These are phyloP conservation scores for Chrysomela aeneicollis DNA, from an alignment of 2,888 invertebrate species.

Conservation along the genomic window DNA sequence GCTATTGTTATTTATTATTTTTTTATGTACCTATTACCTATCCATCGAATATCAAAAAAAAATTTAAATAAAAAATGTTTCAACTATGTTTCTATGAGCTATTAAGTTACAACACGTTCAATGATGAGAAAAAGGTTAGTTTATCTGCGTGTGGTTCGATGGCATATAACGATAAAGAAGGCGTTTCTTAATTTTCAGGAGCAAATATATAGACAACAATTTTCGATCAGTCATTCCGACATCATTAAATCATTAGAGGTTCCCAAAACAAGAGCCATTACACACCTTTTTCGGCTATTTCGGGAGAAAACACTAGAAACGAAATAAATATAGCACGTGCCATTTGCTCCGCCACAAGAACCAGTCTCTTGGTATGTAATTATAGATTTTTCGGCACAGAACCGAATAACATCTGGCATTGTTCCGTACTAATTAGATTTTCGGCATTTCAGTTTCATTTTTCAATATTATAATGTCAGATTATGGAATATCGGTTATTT, in stretches of 20 bases:
- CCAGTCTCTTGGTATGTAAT: slow-evolving; percentile 43
- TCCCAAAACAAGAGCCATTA: slow-evolving; percentile 35
- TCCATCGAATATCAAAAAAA: no score
- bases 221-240: slow-evolving; percentile 31
- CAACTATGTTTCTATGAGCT: no score
- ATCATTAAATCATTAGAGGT: slow-evolving; percentile 34
- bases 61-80: no score
- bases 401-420: slow-evolving; percentile 51
- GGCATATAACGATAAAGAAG: not conserved
- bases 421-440: slow-evolving; percentile 46
- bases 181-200: slow-evolving; percentile 3
- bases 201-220: slow-evolving; percentile 4
- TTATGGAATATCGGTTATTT: not conserved
- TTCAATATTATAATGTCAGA: not conserved
- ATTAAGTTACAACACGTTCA: not conserved
- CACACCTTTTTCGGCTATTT: slow-evolving; percentile 37
- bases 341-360: slow-evolving; percentile 44
- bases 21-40: no score
- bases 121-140: not conserved
- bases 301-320: slow-evolving; percentile 29
- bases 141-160: not conserved
- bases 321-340: slow-evolving; percentile 46
- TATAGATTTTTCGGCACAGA: slow-evolving; percentile 51
- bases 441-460: slow-evolving; percentile 22
- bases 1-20: no score